These are phyloP conservation scores for Clarias magur DNA, from an alignment of 2,113 vertebrate genomes.

Conservation along the genomic window DNA sequence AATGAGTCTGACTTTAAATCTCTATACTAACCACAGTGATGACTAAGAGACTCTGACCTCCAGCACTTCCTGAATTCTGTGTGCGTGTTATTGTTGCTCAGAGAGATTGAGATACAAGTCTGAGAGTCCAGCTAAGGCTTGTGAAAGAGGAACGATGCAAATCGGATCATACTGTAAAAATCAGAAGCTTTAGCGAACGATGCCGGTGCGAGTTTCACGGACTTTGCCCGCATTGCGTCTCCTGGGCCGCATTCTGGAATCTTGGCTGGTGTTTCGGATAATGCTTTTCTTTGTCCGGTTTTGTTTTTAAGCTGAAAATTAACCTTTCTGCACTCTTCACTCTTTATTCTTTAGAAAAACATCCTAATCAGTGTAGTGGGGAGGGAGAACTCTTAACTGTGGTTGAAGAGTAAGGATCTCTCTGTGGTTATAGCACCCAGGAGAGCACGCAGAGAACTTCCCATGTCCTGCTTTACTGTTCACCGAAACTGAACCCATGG, in stretches of 20 bases:
- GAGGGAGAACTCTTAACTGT: background rate
- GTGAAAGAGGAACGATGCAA: background rate
- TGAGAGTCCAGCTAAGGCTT: background rate
- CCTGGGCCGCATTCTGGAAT: background rate
- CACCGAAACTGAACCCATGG: background rate
- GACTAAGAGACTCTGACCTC: background rate
- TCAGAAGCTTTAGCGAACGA: background rate
- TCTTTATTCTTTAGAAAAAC: background rate
- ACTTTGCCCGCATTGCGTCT: background rate
- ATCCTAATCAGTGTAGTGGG: background rate
- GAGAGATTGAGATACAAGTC: constrained; percentile 25
- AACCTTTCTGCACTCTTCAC: background rate
- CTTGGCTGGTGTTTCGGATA: background rate
- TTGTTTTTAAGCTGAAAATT: background rate
- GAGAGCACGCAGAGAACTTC: background rate
- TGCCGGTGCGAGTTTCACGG: background rate
- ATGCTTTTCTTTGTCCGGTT: background rate
- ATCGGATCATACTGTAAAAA: background rate
- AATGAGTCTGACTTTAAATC: background rate
- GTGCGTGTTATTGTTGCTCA: constrained; percentile 22
- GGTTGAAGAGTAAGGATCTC: constrained; percentile 11
- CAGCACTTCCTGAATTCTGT: background rate
- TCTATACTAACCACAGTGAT: background rate
- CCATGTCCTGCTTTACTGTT: background rate
- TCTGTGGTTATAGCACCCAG: constrained; percentile 25